Base-by-base conservation (phyloP, 2,113 vertebrate genomes). In the Larimichthys polyactis region DNA sequence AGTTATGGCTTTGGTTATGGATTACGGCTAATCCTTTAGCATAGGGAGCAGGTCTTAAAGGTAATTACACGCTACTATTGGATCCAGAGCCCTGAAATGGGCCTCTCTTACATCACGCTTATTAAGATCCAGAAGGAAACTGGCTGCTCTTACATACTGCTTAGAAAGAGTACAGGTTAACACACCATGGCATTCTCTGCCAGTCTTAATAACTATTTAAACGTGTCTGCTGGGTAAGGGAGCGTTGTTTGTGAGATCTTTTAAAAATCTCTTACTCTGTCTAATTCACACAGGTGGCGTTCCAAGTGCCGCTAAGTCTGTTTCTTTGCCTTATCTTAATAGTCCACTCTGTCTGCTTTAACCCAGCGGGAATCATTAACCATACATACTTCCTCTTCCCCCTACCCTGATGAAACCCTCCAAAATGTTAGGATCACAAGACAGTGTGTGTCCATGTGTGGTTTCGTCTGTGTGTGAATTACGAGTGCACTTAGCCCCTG, bases 31-130 rank as follows among this genome's bases (percentile, higher is more conserved):
- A 94, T 92, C 92, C 88, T 85, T 75, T 68, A 89, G 83, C 92
- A 92, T 86, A 91, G 90, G 89, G 88, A 94, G 83, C 82, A 89
- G 87, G 92, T 87, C 80, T 94, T 94, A 92, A 92, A 90, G 90
- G 90, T 94, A 94, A 94, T 94, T 94, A 92, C 92, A 93, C 66
- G 89, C 89, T 90, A 79, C 91, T 92, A 92, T 90, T 90, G 83
- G 88, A 94, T 93, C 87, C 89, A 90, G 87, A 83, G 78, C 75
- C 66, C 81, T 83, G 79, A 87, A 92, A 91, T 55, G 83, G 85
- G 82, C 73, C 89, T 82, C 86, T 85, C 78, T 87, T 74, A 87
- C 86, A 49, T 79, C 74, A 83, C 43, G 77, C 90, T 72, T 90
- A 87, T 90, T 90, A 87, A 81, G 86, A 89, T 81, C 77, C 80